A percentile compares a stretch with the other conserved stretches of the same genome.
phyloP scores from a whole-genome alignment of 2,888 invertebrate genomes.

The Calliphora vomitoria region DNA sequence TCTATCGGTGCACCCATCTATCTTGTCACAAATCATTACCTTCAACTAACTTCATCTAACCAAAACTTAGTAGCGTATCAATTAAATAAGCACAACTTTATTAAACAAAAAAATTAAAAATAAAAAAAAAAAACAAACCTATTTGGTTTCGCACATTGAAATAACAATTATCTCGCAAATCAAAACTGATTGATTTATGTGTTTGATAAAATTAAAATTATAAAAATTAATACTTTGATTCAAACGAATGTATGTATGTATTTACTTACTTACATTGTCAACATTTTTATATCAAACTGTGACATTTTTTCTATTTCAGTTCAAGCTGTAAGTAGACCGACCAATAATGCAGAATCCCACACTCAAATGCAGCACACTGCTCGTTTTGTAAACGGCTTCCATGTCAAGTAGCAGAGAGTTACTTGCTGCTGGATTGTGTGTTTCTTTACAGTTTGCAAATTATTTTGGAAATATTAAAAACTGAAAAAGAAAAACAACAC shows the following conservation, averaged over 20 bases:
- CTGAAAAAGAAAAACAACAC: neutral
- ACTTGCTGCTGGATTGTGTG: constrained; percentile 29
- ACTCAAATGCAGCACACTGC: constrained; percentile 24
- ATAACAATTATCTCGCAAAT: constrained; percentile 38
- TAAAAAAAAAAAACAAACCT: no score
- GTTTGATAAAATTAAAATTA: constrained; percentile 54
- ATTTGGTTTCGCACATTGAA: constrained; percentile 48
- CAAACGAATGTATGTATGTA: neutral
- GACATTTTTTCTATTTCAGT: constrained; percentile 44
- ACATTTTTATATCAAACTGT: constrained; percentile 63
- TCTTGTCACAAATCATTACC: no score
- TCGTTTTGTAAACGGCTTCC: constrained; percentile 32
- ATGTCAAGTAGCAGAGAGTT: constrained; percentile 35
- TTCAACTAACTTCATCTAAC: neutral
- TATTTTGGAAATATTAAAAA: constrained; percentile 54
- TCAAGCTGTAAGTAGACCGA: constrained; percentile 46
- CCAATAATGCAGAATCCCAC: constrained; percentile 53
- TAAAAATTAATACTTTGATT: constrained; percentile 44
- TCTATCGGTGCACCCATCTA: no score
- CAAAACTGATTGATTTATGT: constrained; percentile 62
- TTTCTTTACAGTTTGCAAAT: constrained; percentile 28
- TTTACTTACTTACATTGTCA: constrained; percentile 37
- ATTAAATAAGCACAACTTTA: constrained; percentile 22
- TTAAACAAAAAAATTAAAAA: neutral
- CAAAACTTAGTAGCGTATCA: neutral